Base-by-base conservation (phyloP, 1,140 invertebrate genomes). In the Babylonia areolata region DNA sequence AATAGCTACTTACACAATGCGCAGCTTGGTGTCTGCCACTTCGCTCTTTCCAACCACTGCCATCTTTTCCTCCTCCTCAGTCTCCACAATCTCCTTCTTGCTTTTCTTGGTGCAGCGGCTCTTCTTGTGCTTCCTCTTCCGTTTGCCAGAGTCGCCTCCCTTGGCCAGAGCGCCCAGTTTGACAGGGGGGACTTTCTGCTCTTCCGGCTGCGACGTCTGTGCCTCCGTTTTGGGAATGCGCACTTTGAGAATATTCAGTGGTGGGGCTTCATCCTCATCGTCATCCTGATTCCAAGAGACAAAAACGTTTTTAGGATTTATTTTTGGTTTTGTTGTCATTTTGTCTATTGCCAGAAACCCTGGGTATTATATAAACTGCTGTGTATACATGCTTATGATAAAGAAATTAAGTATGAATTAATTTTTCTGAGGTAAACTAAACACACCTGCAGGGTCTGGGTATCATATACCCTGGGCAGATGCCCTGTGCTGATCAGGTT, bases 211-310 rank as follows among this genome's bases (percentile, higher is more conserved):
- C 54, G 89, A 90, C 12, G 90, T 84, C 79, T 89, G 91, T 3
- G 91, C 92, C 28, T 90, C 92, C 20, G 90, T 87, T 86, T 93
- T 93, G 28, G 93, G 93, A 54, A 93, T 89, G 77, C 92, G 81
- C 31, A 92, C 90, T 86, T 91, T 92, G 33, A 92, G 86, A 23
- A 86, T 87, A 33, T 84, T 37, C 42, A 87, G 85, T 0, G 83
- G 42, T 46, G 82, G 78, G 35, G 88, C 80, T 37, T 90, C 91
- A 73, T 88, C 89, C 35, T 92, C 91, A 86, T 93, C 90, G 87
- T 90, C 40, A 42, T 42, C 31, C 69, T 51, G 42, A 28, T 51
- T 0, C 17, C 46, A 3, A 51, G 17, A 51, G 46, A n/a, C n/a
- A n/a, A n/a, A n/a, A n/a, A n/a, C n/a, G n/a, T n/a, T n/a, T n/a